These are phyloP conservation scores for Argyresthia albistria DNA, from an alignment of 2,888 invertebrate species.

Conservation along the genomic window DNA sequence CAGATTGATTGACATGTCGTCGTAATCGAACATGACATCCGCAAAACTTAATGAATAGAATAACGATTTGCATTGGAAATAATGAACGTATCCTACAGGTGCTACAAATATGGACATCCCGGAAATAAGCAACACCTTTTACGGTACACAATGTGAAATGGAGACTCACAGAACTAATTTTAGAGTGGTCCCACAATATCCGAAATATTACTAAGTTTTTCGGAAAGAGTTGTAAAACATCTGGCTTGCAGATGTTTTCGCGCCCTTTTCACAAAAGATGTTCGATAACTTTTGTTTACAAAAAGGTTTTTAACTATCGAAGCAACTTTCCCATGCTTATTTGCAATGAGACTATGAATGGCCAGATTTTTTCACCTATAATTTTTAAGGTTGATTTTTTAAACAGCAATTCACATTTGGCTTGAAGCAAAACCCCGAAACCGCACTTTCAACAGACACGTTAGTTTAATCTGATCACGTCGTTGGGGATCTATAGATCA, in stretches of 20 bases:
- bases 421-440: neutral
- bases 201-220: neutral
- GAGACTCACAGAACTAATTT: neutral
- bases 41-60: neutral
- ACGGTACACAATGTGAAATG: neutral
- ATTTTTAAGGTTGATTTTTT: too few species aligned
- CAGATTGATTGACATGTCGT: neutral
- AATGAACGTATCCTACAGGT: neutral
- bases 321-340: too few species aligned
- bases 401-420: too few species aligned
- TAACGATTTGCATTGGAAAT: neutral
- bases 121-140: slow-evolving; percentile 4
- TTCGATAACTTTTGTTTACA: neutral
- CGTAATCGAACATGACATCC: neutral
- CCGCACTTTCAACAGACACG: neutral
- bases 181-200: neutral
- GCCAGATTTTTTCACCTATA: too few species aligned
- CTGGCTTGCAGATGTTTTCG: slow-evolving; percentile 2
- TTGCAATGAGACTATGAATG: neutral
- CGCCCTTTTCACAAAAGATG: neutral
- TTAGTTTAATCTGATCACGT: too few species aligned
- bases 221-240: slow-evolving; percentile 2
- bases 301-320: neutral
- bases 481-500: neutral
- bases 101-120: slow-evolving; percentile 1